Base-by-base conservation (phyloP, 1,140 invertebrate species). In the Lethrus apterus region DNA sequence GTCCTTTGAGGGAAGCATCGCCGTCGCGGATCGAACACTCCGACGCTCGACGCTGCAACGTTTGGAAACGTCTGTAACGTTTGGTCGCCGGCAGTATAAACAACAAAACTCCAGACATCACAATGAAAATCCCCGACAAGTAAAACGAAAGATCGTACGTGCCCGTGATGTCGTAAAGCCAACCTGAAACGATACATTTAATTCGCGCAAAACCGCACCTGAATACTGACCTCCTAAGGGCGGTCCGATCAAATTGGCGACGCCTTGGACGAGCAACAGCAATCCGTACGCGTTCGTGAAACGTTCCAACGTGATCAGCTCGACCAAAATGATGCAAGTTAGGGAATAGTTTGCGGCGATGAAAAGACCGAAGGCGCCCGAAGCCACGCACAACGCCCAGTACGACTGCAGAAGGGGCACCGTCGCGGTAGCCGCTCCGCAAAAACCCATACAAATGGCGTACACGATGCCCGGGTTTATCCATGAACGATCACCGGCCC, bases 281-380 rank as follows among this genome's bases (percentile, higher is more conserved):
- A 94, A 69, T 8, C 92, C 91, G 60, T 94, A 93, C 2, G 89
- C 89, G 58, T 88, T 90, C 1, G 90, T 89, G 59, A 96, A 92
- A 58, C 83, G 76, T 53, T 94, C 89, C 18, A 93, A 59, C 3
- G 86, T 82, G 45, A 89, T 86, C 50, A 89, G 68, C 59, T 92
- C 84, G 14, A 92, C 88, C 18, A 92, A 71, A 44, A 92, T 91
- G 51, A 89, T 86, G 51, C 85, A 86, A 7, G 86, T 88, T 2
- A 92, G 71, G 5, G 86, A 85, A 68, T 91, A 91, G 64, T 91
- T 91, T 8, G 88, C 88, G 3, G 86, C 86, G 52, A 93, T 89
- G 57, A 84, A 83, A 48, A 89, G 76, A 9, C 89, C 88, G 69
- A 90, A 92, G 11, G 80, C 74, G 31, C 81, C 83, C 29, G 80